These are phyloP conservation scores for Drosophila varians DNA, from an alignment of 1,140 invertebrate genomes.

Conservation along the genomic window DNA sequence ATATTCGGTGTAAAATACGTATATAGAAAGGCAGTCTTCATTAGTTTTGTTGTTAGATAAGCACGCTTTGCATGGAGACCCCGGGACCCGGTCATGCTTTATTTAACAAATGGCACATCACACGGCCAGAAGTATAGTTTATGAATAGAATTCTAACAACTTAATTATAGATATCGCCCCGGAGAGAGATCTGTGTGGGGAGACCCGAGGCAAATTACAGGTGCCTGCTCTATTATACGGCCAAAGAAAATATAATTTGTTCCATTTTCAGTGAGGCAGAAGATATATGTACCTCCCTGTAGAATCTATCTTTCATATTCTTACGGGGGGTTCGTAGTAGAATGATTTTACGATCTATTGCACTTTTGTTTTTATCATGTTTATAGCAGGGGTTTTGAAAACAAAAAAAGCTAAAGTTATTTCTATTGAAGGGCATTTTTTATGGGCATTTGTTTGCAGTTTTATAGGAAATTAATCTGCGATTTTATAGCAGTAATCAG, in stretches of 20 bases:
- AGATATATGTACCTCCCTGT: background rate
- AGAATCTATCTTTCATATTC: too few relatives aligned
- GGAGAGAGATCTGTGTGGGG: slow-evolving; percentile 10
- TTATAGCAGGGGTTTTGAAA: background rate
- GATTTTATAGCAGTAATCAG: too few relatives aligned
- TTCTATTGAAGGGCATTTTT: too few relatives aligned
- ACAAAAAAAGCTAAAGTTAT: too few relatives aligned
- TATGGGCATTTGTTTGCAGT: too few relatives aligned
- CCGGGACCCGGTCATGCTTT: slow-evolving; percentile 46
- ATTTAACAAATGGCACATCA: slow-evolving; percentile 48
- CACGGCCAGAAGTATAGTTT: slow-evolving; percentile 28
- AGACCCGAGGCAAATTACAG: background rate
- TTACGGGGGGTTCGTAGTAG: background rate
- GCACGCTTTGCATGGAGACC: slow-evolving; percentile 37
- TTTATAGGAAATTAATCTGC: background rate
- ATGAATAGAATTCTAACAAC: slow-evolving; percentile 59
- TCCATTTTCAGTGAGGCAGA: background rate
- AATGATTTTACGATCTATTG: background rate
- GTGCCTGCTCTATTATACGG: background rate
- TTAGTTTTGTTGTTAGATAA: slow-evolving; percentile 32
- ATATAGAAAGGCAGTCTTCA: background rate
- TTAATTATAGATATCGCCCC: slow-evolving; percentile 50
- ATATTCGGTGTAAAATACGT: background rate
- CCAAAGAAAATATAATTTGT: background rate
- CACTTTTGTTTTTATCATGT: background rate